Evolutionary conservation across 2,888 invertebrate species (phyloP).

Genomic region (Nomada fucata): DNA sequence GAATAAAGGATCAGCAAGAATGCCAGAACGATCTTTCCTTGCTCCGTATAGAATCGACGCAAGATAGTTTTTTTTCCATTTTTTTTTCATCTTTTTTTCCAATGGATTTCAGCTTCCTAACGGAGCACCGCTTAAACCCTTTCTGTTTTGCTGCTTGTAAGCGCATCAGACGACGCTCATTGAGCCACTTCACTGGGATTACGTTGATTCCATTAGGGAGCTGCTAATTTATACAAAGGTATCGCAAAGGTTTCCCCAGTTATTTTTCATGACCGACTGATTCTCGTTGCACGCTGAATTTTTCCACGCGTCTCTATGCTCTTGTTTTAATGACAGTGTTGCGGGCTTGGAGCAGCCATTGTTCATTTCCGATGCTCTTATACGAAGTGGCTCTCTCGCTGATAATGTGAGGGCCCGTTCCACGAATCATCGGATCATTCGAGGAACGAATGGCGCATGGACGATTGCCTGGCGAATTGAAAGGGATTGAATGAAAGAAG

Average conservation of each 20-base stretch:
- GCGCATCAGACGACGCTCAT: conserved; percentile 50
- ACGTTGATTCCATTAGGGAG: conserved; percentile 28
- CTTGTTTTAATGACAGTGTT: neutral
- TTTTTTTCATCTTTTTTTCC: conserved; percentile 7
- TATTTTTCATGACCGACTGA: neutral
- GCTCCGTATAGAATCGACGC: conserved; percentile 44
- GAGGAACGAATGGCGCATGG: neutral
- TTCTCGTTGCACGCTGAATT: neutral
- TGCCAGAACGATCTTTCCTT: conserved; percentile 59
- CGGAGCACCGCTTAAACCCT: conserved; percentile 43
- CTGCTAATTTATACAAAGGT: conserved; percentile 25
- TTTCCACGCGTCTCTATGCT: neutral
- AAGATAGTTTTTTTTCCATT: neutral
- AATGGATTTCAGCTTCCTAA: conserved; percentile 4
- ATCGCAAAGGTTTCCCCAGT: neutral
- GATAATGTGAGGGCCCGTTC: neutral
- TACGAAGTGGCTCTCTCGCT: neutral
- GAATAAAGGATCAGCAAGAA: conserved; percentile 59
- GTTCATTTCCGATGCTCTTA: neutral
- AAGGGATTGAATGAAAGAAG: neutral
- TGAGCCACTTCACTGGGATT: conserved; percentile 27
- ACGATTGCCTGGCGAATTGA: neutral
- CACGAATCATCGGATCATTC: neutral
- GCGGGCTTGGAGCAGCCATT: neutral
- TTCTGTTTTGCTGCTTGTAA: conserved; percentile 50